Percentiles rank a stretch among this genome's conserved stretches.
These are phyloP conservation scores for Drosophila bifasciata DNA, from an alignment of 1,140 invertebrate genomes.

Conservation along the genomic window DNA sequence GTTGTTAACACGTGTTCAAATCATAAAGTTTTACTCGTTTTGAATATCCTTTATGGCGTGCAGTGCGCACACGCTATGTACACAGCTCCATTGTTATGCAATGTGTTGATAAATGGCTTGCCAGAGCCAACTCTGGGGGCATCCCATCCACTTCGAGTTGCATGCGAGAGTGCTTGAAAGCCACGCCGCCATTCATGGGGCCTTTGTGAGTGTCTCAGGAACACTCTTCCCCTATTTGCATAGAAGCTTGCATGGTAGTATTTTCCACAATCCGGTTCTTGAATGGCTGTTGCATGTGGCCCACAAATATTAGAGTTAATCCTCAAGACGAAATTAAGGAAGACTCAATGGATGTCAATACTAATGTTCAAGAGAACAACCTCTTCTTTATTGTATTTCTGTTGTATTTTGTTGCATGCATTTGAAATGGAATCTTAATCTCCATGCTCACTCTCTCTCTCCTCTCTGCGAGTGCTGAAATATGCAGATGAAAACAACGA, in stretches of 20 bases:
- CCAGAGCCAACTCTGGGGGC: slow-evolving; percentile 28
- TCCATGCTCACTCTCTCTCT: too few species aligned
- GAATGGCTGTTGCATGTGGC: too few species aligned
- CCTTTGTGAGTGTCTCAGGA: too few species aligned
- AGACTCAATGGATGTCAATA: too few species aligned
- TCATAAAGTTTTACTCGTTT: slow-evolving; percentile 59
- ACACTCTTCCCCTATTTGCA: slow-evolving; percentile 11
- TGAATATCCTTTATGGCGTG: slow-evolving; percentile 62
- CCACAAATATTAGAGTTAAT: too few species aligned
- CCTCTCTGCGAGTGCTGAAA: too few species aligned
- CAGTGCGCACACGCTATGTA: not conserved
- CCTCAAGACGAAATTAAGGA: too few species aligned
- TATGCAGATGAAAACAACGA: too few species aligned
- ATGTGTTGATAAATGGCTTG: slow-evolving; percentile 72
- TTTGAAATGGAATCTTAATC: too few species aligned
- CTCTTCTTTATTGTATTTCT: too few species aligned
- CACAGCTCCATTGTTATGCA: slow-evolving; percentile 48
- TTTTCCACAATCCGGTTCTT: not conserved
- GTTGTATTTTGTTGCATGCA: too few species aligned
- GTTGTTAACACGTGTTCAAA: slow-evolving; percentile 72
- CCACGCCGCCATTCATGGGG: not conserved
- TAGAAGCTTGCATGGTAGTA: slow-evolving; percentile 1
- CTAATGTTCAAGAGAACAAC: too few species aligned
- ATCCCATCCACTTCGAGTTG: not conserved
- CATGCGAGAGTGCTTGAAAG: slow-evolving; percentile 1